Evolutionary conservation across 2,113 vertebrate genomes (phyloP), one percentile per base, ranked within the genome.

Genomic region (Lucifuga dentata): DNA sequence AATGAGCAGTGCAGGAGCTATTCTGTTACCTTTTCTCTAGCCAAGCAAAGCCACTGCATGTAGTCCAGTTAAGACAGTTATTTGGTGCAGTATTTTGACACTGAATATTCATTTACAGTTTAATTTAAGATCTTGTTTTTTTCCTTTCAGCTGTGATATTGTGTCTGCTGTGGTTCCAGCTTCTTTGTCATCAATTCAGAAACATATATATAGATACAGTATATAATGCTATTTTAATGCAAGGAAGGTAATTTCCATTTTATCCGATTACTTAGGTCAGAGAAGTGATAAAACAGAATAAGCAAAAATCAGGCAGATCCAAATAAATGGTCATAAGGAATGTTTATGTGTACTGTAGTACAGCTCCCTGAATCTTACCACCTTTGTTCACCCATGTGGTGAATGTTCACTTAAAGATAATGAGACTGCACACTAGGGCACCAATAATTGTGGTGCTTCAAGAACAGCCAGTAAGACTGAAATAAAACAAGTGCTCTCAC

Each of bases 401-500:
- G 74, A 76, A 77, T 79, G 57, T 78, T 51, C n/a, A 84, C 80
- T 81, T 62, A 72, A 87, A 83, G 75, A 84, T 91, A 88, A 87
- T 86, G 71, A 90, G 79, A 69, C 71, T 79, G 73, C 73, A 70
- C 73, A 86, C 77, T 73, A 65, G 84, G 81, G 84, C 82, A 82
- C 61, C 73, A 69, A 85, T 86, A 88, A 91, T 88, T 84, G 81
- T 83, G 81, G 81, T 82, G 78, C 85, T 90, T 77, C 67, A 83
- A 74, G 82, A 84, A 68, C 73, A 86, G 84, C 82, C 78, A 69
- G 68, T 59, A 80, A 77, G 83, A 83, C 88, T 81, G 86, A 87
- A 90, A 90, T 89, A 89, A 91, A 90, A 89, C 85, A 88, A 87
- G 80, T 76, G 88, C 88, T 87, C 84, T 80, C 76, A 86, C 87